Percentiles rank a stretch among this genome's conserved stretches.
Conservation (phyloP, 2,888 invertebrate genomes). For the Hydroisotoma schaefferi region DNA sequence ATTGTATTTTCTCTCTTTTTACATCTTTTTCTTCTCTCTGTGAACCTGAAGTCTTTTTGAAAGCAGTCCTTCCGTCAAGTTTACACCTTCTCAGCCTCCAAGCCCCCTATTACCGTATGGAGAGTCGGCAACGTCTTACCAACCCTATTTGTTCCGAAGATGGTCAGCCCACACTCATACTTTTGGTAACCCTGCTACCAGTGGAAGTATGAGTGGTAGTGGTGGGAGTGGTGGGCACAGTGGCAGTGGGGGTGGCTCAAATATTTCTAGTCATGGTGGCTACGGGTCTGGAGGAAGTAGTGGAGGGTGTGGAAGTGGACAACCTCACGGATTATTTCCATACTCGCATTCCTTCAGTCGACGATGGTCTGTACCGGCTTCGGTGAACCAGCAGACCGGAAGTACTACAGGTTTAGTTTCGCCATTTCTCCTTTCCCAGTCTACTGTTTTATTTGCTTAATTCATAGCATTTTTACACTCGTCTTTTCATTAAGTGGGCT, state of each 20-base stretch:
- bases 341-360: slow-evolving; percentile 35
- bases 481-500: too few relatives aligned
- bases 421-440: background rate
- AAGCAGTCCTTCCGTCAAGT: slow-evolving; percentile 46
- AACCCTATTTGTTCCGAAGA: slow-evolving; percentile 46
- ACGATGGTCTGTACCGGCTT: slow-evolving; percentile 48
- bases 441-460: too few relatives aligned
- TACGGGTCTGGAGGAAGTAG: slow-evolving; percentile 33
- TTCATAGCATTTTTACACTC: too few relatives aligned
- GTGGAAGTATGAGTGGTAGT: slow-evolving; percentile 23
- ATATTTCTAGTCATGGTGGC: slow-evolving; percentile 24
- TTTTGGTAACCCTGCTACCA: slow-evolving; percentile 26
- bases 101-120: slow-evolving; percentile 45
- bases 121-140: slow-evolving; percentile 34
- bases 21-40: slow-evolving; percentile 4
- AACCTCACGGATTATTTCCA: slow-evolving; percentile 15
- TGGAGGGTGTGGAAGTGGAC: slow-evolving; percentile 20
- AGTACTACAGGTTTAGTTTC: slow-evolving; percentile 22
- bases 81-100: slow-evolving; percentile 48
- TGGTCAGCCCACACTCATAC: slow-evolving; percentile 48
- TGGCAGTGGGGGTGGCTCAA: slow-evolving; percentile 9
- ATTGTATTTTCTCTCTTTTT: slow-evolving; percentile 1
- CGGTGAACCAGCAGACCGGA: slow-evolving; percentile 34
- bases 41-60: slow-evolving; percentile 27
- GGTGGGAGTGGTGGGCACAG: slow-evolving; percentile 21